A percentile compares a stretch with the other conserved stretches of the same genome.
These are phyloP conservation scores for Miopithecus talapoin DNA, from an alignment of 2,797 vertebrate species.

Conservation along the genomic window DNA sequence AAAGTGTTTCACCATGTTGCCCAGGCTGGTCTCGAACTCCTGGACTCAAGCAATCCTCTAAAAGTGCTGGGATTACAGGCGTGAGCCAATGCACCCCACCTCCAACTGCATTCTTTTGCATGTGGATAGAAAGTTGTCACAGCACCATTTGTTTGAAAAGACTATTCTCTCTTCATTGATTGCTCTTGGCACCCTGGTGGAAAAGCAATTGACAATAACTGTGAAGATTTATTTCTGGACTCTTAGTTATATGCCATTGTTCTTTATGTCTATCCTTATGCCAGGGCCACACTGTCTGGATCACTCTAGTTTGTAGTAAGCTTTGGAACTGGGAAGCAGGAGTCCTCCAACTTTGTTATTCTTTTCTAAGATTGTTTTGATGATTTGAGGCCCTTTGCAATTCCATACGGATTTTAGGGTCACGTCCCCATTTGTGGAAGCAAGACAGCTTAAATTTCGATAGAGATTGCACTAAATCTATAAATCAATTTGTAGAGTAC, in stretches of 20 bases:
- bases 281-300: not conserved
- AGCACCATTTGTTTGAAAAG: not conserved
- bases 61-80: no score
- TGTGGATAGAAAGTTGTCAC: not conserved
- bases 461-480: not conserved
- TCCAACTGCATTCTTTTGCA: not conserved
- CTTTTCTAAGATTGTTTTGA: not conserved
- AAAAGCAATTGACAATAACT: not conserved
- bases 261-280: not conserved
- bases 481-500: not conserved
- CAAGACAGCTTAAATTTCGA: not conserved
- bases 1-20: no score
- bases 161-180: not conserved
- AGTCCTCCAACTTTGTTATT: not conserved
- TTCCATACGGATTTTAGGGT: not conserved
- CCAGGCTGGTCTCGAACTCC: no score
- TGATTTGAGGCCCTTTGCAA: not conserved
- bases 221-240: not conserved
- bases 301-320: not conserved
- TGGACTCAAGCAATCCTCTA: no score
- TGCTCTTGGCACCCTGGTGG: not conserved
- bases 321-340: not conserved
- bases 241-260: not conserved
- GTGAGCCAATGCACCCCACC: no score
- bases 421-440: not conserved